Base-by-base conservation (phyloP, 2,113 vertebrate species). In the Chaenocephalus aceratus region DNA sequence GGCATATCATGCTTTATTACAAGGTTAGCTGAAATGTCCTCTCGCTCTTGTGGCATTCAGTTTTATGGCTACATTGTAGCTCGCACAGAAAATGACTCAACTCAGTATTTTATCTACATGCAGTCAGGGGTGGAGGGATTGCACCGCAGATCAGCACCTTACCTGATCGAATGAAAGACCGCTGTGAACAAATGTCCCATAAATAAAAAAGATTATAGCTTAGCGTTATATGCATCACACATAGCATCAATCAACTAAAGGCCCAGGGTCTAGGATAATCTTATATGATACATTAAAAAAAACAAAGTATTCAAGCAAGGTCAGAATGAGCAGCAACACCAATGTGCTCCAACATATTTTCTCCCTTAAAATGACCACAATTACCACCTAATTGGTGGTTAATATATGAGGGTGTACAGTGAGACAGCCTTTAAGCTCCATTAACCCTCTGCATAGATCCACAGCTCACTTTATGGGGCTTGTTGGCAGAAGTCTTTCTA, bases 11-110 rank as follows among this genome's bases (percentile, higher is more conserved):
- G 78, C 78, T 92, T 89, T 89, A 88, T 90, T 59, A 86, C 89
- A 92, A 90, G 86, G 92, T 91, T 77, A 89, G 78, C 77, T 5
- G 74, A 89, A 87, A 90, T 90, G 89, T 91, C 69, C 82, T 75
- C 70, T 72, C 54, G 26, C 86, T 86, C 75, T 36, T 3, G 8
- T 75, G 72, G 70, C 83, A 80, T 86, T 79, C 72, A 66, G 54
- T 77, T 91, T 90, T 85, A 91, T 73, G 45, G 76, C 73, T 79
- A 62, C 67, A 79, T 76, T 75, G 74, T 65, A 72, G 54, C 81
- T 67, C 57, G 49, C 51, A 67, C 58, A 57, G 69, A 74, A 79
- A 76, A 53, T 44, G 23, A 68, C 23, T 71, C n/a, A 41, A 66
- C 23, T 84, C 60, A 46, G 70, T 51, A 44, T 79, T 73, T 83